Percentiles rank a stretch among this genome's conserved stretches.
Evolutionary conservation across 1,140 invertebrate genomes (phyloP).

Genomic region (Mycetomoellerius zeteki): DNA sequence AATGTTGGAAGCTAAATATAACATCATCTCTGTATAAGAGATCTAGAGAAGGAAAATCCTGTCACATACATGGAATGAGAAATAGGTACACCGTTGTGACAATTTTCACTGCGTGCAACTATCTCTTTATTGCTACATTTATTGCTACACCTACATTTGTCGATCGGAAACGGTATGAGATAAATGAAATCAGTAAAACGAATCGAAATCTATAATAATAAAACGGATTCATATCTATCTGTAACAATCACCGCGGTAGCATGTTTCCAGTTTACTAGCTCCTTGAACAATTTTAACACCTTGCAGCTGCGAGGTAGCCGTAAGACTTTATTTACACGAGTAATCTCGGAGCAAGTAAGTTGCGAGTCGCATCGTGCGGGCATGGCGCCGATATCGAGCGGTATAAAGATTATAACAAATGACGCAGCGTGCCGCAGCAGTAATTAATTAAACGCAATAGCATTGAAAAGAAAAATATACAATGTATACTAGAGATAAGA

Average conservation of each 20-base stretch:
- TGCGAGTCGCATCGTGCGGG: slow-evolving; percentile 12
- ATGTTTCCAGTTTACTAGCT: slow-evolving; percentile 29
- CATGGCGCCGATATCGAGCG: slow-evolving; percentile 34
- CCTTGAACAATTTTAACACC: slow-evolving; percentile 37
- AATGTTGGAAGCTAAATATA: slow-evolving; percentile 4
- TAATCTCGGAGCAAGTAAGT: slow-evolving; percentile 47
- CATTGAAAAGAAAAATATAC: slow-evolving; percentile 33
- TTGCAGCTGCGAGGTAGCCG: slow-evolving; percentile 40
- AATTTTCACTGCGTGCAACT: background rate
- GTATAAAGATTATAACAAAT: slow-evolving; percentile 58
- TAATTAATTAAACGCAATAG: slow-evolving; percentile 61
- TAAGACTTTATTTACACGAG: slow-evolving; percentile 50
- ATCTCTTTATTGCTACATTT: slow-evolving; percentile 18
- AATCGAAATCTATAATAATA: slow-evolving; percentile 27
- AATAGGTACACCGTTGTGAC: background rate
- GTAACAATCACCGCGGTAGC: slow-evolving; percentile 36
- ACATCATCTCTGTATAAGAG: slow-evolving; percentile 4
- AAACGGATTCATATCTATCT: slow-evolving; percentile 50
- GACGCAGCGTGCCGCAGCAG: background rate
- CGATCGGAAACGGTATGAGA: background rate
- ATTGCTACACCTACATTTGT: background rate
- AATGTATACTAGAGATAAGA: slow-evolving; percentile 53
- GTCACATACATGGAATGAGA: background rate
- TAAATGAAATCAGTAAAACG: slow-evolving; percentile 16
- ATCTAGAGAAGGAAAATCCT: background rate